Evolutionary conservation across 2,797 vertebrate genomes (phyloP).

Genomic region (Intellagama lesueurii): DNA sequence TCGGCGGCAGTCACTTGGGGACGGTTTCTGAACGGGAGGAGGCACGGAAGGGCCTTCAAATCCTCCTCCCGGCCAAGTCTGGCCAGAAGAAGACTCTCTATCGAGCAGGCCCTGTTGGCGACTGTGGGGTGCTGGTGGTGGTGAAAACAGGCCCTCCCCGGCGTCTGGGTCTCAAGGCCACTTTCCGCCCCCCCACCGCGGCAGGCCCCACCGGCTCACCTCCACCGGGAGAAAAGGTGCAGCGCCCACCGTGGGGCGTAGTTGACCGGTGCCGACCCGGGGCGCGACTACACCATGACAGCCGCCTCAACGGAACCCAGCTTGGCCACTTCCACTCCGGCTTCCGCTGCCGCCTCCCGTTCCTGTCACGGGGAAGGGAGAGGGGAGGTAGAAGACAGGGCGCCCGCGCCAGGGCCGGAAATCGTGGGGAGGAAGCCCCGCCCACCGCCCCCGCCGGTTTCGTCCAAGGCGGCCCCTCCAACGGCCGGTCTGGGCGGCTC

Average conservation of each 20-base stretch:
- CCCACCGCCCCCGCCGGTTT: neutral
- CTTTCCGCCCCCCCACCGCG: neutral
- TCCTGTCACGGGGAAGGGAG: neutral
- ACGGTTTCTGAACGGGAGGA: neutral
- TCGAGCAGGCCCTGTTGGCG: neutral
- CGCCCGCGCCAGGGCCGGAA: slow-evolving; percentile 12
- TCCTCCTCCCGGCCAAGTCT: too few species aligned
- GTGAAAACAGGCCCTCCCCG: neutral
- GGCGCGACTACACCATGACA: slow-evolving; percentile 20
- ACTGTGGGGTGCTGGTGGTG: too few species aligned
- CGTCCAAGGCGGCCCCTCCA: neutral
- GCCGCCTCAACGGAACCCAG: neutral
- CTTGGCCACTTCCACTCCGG: neutral
- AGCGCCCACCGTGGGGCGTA: neutral
- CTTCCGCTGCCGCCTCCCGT: neutral
- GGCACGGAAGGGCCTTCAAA: too few species aligned
- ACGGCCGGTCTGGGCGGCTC: neutral
- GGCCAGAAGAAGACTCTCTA: too few species aligned
- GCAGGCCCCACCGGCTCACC: slow-evolving; percentile 17
- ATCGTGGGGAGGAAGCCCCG: slow-evolving; percentile 24
- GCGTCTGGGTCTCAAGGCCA: neutral
- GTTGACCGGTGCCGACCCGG: neutral
- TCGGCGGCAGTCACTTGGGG: neutral
- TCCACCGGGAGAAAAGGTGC: neutral
- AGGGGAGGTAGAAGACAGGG: neutral